Conservation (phyloP, 2,797 vertebrate genomes). For the Syngnathus rostellatus region DNA sequence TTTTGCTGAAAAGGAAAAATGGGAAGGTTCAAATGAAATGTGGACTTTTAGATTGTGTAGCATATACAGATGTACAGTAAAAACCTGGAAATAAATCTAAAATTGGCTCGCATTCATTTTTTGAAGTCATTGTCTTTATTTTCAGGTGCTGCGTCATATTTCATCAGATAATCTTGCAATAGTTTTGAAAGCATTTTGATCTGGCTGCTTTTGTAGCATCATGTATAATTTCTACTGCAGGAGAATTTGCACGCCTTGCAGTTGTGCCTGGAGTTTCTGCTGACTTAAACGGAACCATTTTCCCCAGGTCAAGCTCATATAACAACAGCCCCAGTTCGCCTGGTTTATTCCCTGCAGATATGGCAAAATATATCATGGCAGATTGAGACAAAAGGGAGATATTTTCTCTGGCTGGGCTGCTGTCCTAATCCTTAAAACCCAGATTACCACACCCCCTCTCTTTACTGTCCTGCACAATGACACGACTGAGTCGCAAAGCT, state of each 20-base stretch:
- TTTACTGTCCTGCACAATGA: constrained; percentile 27
- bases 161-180: background rate
- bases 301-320: constrained; percentile 22
- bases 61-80: no score
- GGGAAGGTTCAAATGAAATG: no score
- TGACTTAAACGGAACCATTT: constrained; percentile 28
- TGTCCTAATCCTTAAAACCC: constrained; percentile 51
- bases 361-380: constrained; percentile 40
- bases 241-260: constrained; percentile 12
- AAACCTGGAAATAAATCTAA: background rate
- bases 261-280: constrained; percentile 11
- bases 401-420: constrained; percentile 48
- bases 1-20: no score
- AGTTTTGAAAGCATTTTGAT: constrained; percentile 9
- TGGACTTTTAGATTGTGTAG: no score
- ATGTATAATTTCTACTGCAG: constrained; percentile 18
- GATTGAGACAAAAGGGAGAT: constrained; percentile 51
- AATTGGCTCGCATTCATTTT: background rate
- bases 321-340: constrained; percentile 12
- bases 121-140: background rate
- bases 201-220: constrained; percentile 21
- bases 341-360: constrained; percentile 16
- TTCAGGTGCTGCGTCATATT: background rate
- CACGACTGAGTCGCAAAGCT: constrained; percentile 5
- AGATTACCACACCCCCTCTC: constrained; percentile 47